Percentiles rank a stretch among this genome's conserved stretches.
phyloP scores from a whole-genome alignment of 1,140 invertebrate genomes.

The Pseudobourletiella spinata region DNA sequence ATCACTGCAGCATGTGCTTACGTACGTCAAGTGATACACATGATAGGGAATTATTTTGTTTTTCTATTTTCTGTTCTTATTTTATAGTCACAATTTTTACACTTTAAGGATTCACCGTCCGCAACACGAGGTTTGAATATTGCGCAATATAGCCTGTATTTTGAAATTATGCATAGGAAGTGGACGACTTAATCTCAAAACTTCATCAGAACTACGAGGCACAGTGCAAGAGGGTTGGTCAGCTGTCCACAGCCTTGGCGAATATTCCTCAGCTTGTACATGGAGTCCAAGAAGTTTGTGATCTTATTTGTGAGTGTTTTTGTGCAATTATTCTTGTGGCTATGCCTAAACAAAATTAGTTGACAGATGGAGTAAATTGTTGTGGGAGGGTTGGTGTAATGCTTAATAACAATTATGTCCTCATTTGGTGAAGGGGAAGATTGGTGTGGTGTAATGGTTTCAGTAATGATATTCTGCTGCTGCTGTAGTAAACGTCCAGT shows the following conservation, averaged over 20 bases:
- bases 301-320: slow-evolving; percentile 48
- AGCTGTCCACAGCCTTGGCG: slow-evolving; percentile 47
- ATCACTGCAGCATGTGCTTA: slow-evolving; percentile 52
- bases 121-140: too few relatives aligned
- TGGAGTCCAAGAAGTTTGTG: slow-evolving; percentile 49
- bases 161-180: too few relatives aligned
- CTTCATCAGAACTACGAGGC: slow-evolving; percentile 48
- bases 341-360: too few relatives aligned
- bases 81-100: too few relatives aligned
- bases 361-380: too few relatives aligned
- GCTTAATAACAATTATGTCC: too few relatives aligned
- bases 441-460: too few relatives aligned
- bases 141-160: too few relatives aligned
- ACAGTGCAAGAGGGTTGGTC: slow-evolving; percentile 47
- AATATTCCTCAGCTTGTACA: slow-evolving; percentile 51
- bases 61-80: slow-evolving; percentile 1
- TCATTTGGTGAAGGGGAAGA: too few relatives aligned
- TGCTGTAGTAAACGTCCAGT: slow-evolving; percentile 49
- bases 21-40: slow-evolving; percentile 37
- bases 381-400: too few relatives aligned
- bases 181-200: slow-evolving; percentile 48
- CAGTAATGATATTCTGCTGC: background rate
- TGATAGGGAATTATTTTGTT: background rate
- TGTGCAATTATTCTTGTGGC: too few relatives aligned
- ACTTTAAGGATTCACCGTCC: too few relatives aligned